Base-by-base conservation (phyloP, 2,888 invertebrate species). In the Cryptosula pallasiana region DNA sequence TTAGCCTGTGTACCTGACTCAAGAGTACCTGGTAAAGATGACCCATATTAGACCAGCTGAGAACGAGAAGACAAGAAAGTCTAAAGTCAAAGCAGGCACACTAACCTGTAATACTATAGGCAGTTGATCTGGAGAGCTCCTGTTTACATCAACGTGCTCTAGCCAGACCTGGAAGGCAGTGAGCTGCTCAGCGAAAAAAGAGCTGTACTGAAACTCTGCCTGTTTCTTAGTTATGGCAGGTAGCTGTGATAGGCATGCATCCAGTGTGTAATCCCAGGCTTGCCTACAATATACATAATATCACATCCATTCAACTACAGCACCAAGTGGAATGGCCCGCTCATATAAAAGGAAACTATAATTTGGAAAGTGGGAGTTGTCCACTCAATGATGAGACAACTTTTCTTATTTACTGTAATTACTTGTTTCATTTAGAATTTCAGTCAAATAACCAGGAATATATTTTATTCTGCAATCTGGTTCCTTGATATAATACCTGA, bases 131-230 rank as follows among this genome's bases (percentile, higher is more conserved):
- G 98, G 98, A 34, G 95, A 92, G 77, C 89, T 89, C n/a, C 93
- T 88, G 73, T 88, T 86, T 77, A 91, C 90, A 0, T 90, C 90
- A 79, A 91, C 93, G 74, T 92, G 88, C 73, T 90, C 90, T 69
- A 96, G 87, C 95, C 95, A 95, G 63, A 94, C 94, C 86, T 96
- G 92, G 87, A 99, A 99, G 69, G 98, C 98, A 63, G 95, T 95
- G 74, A 99, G 88, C 86, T 99, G 98, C 83, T 98, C 95, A 82
- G 96, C 93, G 86, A 99, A 99, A 88, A 99, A 99, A 34, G 93
- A 90, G 79, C 94, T 90, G 86, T 93, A 92, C 54, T 80, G 76
- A 76, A 85, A 73, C 69, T 76, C 71, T 25, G 80, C 76, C 35
- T 76, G 77, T 58, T 81, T 79, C 5, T 80, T 80, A 23, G 84